Evolutionary conservation across 2,888 invertebrate genomes (phyloP).

Genomic region (Saturnia japonica): DNA sequence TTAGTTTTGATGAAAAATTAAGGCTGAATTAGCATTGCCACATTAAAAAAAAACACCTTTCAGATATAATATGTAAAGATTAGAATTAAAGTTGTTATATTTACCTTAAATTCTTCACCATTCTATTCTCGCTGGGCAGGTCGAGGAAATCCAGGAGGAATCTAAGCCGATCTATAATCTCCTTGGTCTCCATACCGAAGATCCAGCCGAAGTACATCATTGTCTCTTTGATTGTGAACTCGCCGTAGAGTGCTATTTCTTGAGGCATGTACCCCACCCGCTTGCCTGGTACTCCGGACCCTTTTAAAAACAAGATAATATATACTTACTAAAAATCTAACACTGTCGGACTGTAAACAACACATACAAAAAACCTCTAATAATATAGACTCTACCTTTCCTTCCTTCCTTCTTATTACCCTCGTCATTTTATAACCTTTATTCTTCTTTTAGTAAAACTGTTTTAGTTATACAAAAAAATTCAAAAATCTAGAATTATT

Average conservation of each 20-base stretch:
- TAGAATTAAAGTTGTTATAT: constrained; percentile 22
- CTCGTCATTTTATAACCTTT: too few relatives aligned
- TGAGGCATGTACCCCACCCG: constrained; percentile 99
- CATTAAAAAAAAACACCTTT: too few relatives aligned
- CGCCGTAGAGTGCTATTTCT: constrained; percentile 94
- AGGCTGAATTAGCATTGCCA: too few relatives aligned
- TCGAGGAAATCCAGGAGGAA: constrained; percentile 95
- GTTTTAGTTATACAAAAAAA: too few relatives aligned
- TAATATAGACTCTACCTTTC: too few relatives aligned
- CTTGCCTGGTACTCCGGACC: constrained; percentile 95
- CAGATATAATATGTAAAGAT: too few relatives aligned
- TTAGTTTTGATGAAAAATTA: too few relatives aligned
- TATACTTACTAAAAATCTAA: neutral
- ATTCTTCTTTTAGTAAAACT: too few relatives aligned
- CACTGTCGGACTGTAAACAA: neutral
- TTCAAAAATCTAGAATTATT: too few relatives aligned
- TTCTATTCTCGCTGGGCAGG: constrained; percentile 91
- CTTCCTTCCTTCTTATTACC: too few relatives aligned
- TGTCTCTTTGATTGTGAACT: constrained; percentile 96
- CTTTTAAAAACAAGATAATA: constrained; percentile 40
- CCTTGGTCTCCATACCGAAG: constrained; percentile 93
- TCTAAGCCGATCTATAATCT: constrained; percentile 90
- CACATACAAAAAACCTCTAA: neutral
- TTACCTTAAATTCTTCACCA: constrained; percentile 79
- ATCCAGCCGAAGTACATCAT: constrained; percentile 98